Percentiles rank a stretch among this genome's conserved stretches.
Evolutionary conservation across 2,888 invertebrate species (phyloP).

Genomic region (Cerceris rybyensis): DNA sequence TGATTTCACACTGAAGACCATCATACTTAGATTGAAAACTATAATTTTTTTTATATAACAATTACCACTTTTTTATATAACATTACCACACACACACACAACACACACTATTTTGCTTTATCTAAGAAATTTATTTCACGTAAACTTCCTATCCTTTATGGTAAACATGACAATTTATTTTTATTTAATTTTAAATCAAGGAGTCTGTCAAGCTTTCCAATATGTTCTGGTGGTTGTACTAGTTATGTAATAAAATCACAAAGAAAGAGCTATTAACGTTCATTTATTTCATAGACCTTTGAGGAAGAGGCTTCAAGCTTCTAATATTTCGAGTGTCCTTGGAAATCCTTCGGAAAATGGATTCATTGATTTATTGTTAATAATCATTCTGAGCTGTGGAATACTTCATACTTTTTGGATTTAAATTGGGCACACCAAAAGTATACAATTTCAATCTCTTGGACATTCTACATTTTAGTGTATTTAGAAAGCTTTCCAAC

Average conservation of each 20-base stretch:
- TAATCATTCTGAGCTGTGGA: slow-evolving; percentile 84
- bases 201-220: slow-evolving; percentile 86
- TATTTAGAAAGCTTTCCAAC: slow-evolving; percentile 87
- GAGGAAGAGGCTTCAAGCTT: slow-evolving; percentile 50
- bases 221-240: slow-evolving; percentile 84
- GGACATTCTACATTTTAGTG: slow-evolving; percentile 86
- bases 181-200: slow-evolving; percentile 86
- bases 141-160: slow-evolving; percentile 87
- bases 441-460: slow-evolving; percentile 83
- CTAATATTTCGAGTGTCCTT: slow-evolving; percentile 85
- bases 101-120: slow-evolving; percentile 84
- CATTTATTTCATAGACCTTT: too few species aligned
- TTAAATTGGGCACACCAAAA: slow-evolving; percentile 82
- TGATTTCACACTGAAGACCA: slow-evolving; percentile 65
- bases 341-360: slow-evolving; percentile 88
- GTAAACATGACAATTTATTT: slow-evolving; percentile 85
- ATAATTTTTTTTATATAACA: slow-evolving; percentile 58
- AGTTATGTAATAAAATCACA: slow-evolving; percentile 56
- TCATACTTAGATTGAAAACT: slow-evolving; percentile 55
- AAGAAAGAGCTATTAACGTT: too few species aligned
- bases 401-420: slow-evolving; percentile 81
- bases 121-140: slow-evolving; percentile 83
- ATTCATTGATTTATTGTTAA: slow-evolving; percentile 86
- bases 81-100: slow-evolving; percentile 85
- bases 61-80: slow-evolving; percentile 81